Percentiles rank a stretch among this genome's conserved stretches.
phyloP scores from a whole-genome alignment of 2,797 vertebrate species.

The Gephyroberyx darwinii region DNA sequence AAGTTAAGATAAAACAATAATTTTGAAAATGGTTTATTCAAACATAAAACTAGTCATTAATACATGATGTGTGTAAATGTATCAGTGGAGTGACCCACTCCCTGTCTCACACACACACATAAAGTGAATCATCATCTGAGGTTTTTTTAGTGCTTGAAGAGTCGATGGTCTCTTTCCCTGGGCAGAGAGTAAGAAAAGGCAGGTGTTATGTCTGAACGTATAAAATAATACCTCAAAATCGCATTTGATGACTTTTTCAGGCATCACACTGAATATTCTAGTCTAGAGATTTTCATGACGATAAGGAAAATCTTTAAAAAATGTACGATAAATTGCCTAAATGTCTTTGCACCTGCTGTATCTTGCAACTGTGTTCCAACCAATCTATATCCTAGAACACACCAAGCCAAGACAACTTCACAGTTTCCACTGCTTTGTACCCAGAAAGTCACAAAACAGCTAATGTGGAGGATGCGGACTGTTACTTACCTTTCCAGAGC shows the following conservation, averaged over 20 bases:
- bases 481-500: conserved; percentile 22
- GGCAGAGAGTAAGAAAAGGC: background rate
- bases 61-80: conserved; percentile 1
- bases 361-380: background rate
- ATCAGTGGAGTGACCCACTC: background rate
- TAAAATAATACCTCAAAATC: no score
- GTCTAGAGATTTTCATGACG: no score
- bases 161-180: background rate
- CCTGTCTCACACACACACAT: conserved; percentile 6
- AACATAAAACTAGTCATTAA: conserved; percentile 12
- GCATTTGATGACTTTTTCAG: no score
- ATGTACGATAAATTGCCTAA: background rate
- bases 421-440: background rate
- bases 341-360: background rate
- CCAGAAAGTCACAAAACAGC: background rate
- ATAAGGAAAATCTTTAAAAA: no score
- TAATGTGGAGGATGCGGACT: no score
- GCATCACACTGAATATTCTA: no score
- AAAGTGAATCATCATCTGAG: background rate
- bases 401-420: no score
- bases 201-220: no score
- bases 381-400: no score
- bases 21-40: conserved; percentile 37
- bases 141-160: conserved; percentile 5
- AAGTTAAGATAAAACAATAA: background rate